A percentile compares a stretch with the other conserved stretches of the same genome.
phyloP scores from a whole-genome alignment of 1,140 invertebrate species.

The Paralvinella palmiformis region DNA sequence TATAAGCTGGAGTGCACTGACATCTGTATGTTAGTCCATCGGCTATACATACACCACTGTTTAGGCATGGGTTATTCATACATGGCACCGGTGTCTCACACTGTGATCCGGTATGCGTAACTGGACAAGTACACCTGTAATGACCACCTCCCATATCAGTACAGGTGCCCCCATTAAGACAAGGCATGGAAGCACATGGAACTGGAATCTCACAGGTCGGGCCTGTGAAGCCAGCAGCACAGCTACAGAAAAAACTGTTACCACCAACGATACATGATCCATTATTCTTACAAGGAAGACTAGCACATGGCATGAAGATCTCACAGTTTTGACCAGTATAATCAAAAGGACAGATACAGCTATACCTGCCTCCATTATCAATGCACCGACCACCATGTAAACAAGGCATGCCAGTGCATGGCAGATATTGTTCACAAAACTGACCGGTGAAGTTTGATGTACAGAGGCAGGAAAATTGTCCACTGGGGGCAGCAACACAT shows the following conservation, averaged over 20 bases:
- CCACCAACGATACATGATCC: not conserved
- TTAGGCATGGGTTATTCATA: constrained; percentile 14
- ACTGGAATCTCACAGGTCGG: not conserved
- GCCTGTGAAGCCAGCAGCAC: not conserved
- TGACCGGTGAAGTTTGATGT: not conserved
- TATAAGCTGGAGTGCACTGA: constrained; percentile 26
- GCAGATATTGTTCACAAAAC: constrained; percentile 13
- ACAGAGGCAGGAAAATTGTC: not conserved
- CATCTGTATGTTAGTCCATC: constrained; percentile 51
- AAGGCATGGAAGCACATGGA: constrained; percentile 13
- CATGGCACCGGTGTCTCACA: constrained; percentile 10
- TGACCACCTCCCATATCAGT: not conserved
- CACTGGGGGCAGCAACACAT: constrained; percentile 14
- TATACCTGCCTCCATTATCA: not conserved
- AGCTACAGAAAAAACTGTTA: not conserved
- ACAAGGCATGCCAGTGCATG: constrained; percentile 30
- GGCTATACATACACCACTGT: constrained; percentile 52
- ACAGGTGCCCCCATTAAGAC: constrained; percentile 22
- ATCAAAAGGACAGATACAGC: constrained; percentile 78
- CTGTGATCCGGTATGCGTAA: constrained; percentile 1
- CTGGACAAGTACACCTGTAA: constrained; percentile 1
- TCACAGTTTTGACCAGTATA: constrained; percentile 60
- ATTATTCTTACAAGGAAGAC: constrained; percentile 61
- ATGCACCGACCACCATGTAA: constrained; percentile 22
- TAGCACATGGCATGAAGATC: constrained; percentile 1